These are phyloP conservation scores for Acanthurus tractus DNA, from an alignment of 2,797 vertebrate species.

Conservation along the genomic window DNA sequence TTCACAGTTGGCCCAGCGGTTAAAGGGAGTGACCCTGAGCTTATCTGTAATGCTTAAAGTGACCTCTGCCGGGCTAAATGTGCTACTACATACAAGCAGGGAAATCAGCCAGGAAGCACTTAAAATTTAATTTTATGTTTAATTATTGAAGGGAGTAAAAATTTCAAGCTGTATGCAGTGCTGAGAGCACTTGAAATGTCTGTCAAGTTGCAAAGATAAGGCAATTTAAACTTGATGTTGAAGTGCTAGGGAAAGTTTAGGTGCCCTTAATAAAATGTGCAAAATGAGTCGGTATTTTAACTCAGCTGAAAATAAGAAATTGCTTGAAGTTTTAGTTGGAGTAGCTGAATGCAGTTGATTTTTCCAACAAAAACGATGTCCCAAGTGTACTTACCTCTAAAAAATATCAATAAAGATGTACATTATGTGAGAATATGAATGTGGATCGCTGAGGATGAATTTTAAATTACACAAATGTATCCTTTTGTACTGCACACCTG, in stretches of 20 bases:
- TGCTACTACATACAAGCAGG: constrained; percentile 37
- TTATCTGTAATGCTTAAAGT: constrained; percentile 15
- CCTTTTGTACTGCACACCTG: not conserved
- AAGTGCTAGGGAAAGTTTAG: not conserved
- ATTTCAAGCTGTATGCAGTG: too few relatives aligned
- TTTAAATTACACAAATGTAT: too few relatives aligned
- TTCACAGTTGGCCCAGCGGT: constrained; percentile 31
- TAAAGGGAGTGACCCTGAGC: constrained; percentile 40
- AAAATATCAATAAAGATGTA: too few relatives aligned
- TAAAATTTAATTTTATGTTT: too few relatives aligned
- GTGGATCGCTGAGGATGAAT: too few relatives aligned
- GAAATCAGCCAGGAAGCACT: too few relatives aligned
- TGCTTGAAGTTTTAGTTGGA: not conserved
- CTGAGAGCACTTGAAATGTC: not conserved
- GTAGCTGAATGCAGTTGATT: not conserved
- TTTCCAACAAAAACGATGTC: not conserved
- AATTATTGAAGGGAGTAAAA: too few relatives aligned
- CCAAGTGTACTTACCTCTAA: not conserved
- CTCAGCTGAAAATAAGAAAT: not conserved
- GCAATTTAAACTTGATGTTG: too few relatives aligned
- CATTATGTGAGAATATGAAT: too few relatives aligned
- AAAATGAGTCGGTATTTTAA: not conserved
- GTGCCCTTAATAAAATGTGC: too few relatives aligned
- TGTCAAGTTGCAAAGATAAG: not conserved
- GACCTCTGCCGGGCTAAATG: constrained; percentile 57